phyloP scores from a whole-genome alignment of 2,888 invertebrate species.

The Hofmannophila pseudospretella region DNA sequence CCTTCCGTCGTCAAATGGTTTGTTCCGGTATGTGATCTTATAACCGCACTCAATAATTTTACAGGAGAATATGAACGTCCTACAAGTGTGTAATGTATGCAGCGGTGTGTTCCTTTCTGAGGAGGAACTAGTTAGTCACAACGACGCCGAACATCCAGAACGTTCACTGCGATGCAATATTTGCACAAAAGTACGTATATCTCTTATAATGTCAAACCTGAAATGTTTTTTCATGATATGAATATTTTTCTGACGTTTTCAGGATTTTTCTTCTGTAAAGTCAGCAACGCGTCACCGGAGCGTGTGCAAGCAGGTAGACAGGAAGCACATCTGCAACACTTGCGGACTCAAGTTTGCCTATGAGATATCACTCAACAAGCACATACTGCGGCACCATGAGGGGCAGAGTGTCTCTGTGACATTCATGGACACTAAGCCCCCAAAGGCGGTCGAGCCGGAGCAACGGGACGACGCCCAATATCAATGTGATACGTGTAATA shows the following conservation, averaged over 20 bases:
- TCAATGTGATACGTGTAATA: slow-evolving; percentile 80
- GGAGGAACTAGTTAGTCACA: slow-evolving; percentile 49
- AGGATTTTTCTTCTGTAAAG: slow-evolving; percentile 30
- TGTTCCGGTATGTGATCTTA: no score
- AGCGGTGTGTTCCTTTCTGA: slow-evolving; percentile 46
- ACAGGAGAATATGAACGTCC: slow-evolving; percentile 30
- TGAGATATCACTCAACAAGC: slow-evolving; percentile 68
- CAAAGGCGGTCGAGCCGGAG: not conserved
- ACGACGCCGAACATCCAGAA: slow-evolving; percentile 64
- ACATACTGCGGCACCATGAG: slow-evolving; percentile 58
- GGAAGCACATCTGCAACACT: slow-evolving; percentile 49
- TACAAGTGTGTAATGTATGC: slow-evolving; percentile 53
- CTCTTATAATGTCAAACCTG: not conserved
- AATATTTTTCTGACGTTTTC: slow-evolving; percentile 13
- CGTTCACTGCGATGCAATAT: slow-evolving; percentile 68
- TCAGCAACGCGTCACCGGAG: slow-evolving; percentile 69
- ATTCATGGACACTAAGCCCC: slow-evolving; percentile 41
- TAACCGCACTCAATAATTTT: no score
- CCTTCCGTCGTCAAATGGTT: no score
- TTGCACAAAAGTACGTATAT: slow-evolving; percentile 60
- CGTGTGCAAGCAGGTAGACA: slow-evolving; percentile 53
- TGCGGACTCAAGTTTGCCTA: slow-evolving; percentile 64
- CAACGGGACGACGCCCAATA: slow-evolving; percentile 29
- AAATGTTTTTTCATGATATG: no score
- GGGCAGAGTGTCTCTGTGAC: slow-evolving; percentile 64